Evolutionary conservation across 1,140 invertebrate species (phyloP), one percentile per base, ranked within the genome.

Genomic region (Neodiprion pinetum): DNA sequence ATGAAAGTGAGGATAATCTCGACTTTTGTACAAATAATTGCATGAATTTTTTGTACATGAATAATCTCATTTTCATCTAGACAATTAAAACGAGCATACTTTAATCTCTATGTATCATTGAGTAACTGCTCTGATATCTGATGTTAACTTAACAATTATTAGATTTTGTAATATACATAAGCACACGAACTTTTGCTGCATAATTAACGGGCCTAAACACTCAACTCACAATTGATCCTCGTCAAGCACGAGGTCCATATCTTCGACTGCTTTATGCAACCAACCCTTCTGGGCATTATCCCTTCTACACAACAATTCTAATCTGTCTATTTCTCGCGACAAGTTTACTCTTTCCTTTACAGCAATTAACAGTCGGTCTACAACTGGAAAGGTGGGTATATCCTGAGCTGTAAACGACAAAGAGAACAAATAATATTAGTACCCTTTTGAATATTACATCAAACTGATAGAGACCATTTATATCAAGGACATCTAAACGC

Each of bases 171-270:
- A 76, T 10, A 14, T 21, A 40, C 23, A 47, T 67, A 23, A 40
- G n/a, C 7, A 14, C 5, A 73, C 67, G 7, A 69, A 21, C 67
- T 1, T 47, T 69, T 47, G 21, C 10, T 73, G 4, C 2, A 11
- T 14, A 66, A 28, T 40, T 65, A 61, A 75, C n/a, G 72, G 70
- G 73, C 11, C 67, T 28, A 70, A 66, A 40, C 1, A 66, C 9
- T 65, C 49, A 90, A 90, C 90, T 92, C 93, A 94, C 92, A 91
- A 79, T 81, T 92, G 90, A 76, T 92, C 90, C 70, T 96, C 94
- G 80, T 97, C 95, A 10, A 97, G 85, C 67, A 96, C 90, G 74
- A 98, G 92, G 86, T 98, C 97, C 92, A 96, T 94, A 76, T 98
- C 96, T 78, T 94, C 90, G 0, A 94, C 94, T 8, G 93, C 93